Conservation (phyloP, 2,888 invertebrate species). For the Chrysolina haemoptera region DNA sequence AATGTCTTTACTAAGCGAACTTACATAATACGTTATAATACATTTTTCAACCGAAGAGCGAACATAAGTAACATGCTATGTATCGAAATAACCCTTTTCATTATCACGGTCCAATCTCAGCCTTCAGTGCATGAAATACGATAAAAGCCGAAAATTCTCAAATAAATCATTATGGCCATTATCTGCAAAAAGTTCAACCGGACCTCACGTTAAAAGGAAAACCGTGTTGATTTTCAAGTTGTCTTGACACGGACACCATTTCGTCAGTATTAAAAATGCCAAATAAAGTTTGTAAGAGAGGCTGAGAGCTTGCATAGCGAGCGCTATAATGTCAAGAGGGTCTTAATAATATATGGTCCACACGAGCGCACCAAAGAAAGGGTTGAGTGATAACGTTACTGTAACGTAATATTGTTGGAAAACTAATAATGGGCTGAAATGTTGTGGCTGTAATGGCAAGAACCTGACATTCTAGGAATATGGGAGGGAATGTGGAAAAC, state of each 20-base stretch:
- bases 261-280: conserved; percentile 23
- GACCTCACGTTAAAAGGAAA: conserved; percentile 16
- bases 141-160: neutral
- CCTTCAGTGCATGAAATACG: too few species aligned
- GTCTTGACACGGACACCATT: conserved; percentile 12
- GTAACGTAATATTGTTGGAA: neutral
- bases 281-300: conserved; percentile 7
- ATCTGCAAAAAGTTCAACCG: neutral
- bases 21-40: too few species aligned
- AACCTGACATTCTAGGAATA: too few species aligned
- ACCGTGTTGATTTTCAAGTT: conserved; percentile 19
- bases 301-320: conserved; percentile 2
- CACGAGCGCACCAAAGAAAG: neutral
- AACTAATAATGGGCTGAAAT: too few species aligned
- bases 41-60: too few species aligned
- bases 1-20: too few species aligned
- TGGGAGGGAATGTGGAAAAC: too few species aligned
- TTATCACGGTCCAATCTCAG: too few species aligned
- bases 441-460: too few species aligned
- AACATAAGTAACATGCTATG: too few species aligned
- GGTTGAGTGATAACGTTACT: conserved; percentile 1
- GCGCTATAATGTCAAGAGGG: neutral
- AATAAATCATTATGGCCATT: conserved; percentile 7
- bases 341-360: neutral
- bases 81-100: too few species aligned